Evolutionary conservation across 2,113 vertebrate genomes (phyloP).

Genomic region (Arothron firmamentum): DNA sequence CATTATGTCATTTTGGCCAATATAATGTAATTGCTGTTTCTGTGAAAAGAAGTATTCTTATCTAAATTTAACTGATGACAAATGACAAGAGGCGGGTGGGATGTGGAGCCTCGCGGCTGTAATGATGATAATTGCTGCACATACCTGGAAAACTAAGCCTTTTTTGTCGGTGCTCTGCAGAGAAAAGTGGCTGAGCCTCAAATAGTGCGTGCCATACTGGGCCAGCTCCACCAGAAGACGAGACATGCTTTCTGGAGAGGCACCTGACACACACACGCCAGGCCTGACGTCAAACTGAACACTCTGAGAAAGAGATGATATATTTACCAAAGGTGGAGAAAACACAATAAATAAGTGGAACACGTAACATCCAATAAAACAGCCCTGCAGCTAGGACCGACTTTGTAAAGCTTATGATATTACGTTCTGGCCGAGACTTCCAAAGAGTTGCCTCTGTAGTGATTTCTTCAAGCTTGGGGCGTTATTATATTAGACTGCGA

Average conservation of each 20-base stretch:
- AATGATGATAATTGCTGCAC: slow-evolving; percentile 17
- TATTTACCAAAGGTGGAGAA: slow-evolving; percentile 12
- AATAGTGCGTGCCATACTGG: slow-evolving; percentile 87
- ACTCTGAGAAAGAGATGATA: slow-evolving; percentile 67
- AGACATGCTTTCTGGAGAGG: slow-evolving; percentile 87
- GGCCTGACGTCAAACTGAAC: slow-evolving; percentile 84
- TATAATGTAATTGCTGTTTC: no score
- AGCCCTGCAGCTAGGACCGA: slow-evolving; percentile 21
- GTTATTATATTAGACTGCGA: slow-evolving; percentile 33
- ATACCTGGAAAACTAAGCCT: slow-evolving; percentile 95
- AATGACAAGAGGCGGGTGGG: neutral
- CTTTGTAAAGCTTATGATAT: slow-evolving; percentile 37
- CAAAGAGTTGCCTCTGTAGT: slow-evolving; percentile 39
- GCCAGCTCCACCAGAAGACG: slow-evolving; percentile 85
- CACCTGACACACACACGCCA: slow-evolving; percentile 88
- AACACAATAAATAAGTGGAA: slow-evolving; percentile 16
- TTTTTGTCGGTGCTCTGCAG: slow-evolving; percentile 83
- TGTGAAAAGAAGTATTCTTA: neutral
- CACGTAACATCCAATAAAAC: slow-evolving; percentile 52
- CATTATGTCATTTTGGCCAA: no score
- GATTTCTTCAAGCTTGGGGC: slow-evolving; percentile 30
- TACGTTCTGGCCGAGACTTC: slow-evolving; percentile 23
- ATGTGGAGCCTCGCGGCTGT: slow-evolving; percentile 12
- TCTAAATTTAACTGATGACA: slow-evolving; percentile 1
- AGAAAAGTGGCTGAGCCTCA: slow-evolving; percentile 87